Evolutionary conservation across 2,797 vertebrate species (phyloP), one percentile per base, ranked within the genome.

Genomic region (Acipenser oxyrinchus): DNA sequence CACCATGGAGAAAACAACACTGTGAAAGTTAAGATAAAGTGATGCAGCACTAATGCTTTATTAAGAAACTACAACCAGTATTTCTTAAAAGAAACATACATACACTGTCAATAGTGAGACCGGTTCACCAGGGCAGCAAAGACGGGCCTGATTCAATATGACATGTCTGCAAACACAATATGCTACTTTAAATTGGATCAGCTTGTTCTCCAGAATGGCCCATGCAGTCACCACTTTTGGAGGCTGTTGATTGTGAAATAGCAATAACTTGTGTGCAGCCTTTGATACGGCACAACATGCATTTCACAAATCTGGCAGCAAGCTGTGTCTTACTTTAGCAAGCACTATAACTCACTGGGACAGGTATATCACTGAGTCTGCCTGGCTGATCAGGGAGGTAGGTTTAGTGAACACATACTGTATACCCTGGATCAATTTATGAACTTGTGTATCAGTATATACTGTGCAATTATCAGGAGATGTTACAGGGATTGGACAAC

Each of bases 301-400:
- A n/a, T n/a, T n/a, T n/a, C n/a, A n/a, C 63, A 70, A 10, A 60
- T 6, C 6, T 67, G 69, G 66, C 62, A 70, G 53, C n/a, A 49
- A 13, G 11, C 2, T 18, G 10, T 48, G 12, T 15, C n/a, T 53
- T 64, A 8, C 48, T 11, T 3, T 60, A 71, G 48, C 37, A 65
- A 60, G 62, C 51, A 59, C 60, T 67, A 57, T 66, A 75, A 76
- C 62, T 72, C 74, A 70, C 2, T 50, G 53, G 64, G 68, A 73
- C 72, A 78, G 74, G 7, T 69, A 67, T 68, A 68, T 69, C 15
- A 3, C 48, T 71, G 48, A 68, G 37, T 71, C 7, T 66, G 78
- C 72, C 78, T 74, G 70, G 66, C 70, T 69, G 70, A 73, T 82
- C 79, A 79, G 74, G 10, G 51, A 58, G 55, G 7, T 2, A 58